Conservation (phyloP, 1,140 invertebrate species). For the Philotrypesis tridentata region DNA sequence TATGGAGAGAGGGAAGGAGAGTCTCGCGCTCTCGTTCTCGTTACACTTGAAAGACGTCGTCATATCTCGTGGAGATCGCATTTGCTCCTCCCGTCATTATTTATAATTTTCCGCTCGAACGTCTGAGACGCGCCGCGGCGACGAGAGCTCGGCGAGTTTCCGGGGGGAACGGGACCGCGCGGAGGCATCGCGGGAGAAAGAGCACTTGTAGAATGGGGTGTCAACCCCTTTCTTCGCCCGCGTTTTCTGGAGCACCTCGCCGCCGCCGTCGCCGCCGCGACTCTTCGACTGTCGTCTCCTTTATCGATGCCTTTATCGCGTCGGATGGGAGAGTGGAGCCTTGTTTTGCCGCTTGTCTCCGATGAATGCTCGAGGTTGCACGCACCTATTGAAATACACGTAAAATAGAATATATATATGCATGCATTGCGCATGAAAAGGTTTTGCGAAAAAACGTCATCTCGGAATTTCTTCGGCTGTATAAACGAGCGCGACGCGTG, state of each 20-base stretch:
- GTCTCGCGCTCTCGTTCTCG: neutral
- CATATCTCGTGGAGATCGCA: constrained; percentile 13
- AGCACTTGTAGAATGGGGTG: neutral
- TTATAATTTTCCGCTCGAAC: constrained; percentile 48
- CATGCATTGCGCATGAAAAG: too few relatives aligned
- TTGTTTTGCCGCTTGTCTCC: too few relatives aligned
- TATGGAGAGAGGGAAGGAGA: too few relatives aligned
- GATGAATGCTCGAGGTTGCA: too few relatives aligned
- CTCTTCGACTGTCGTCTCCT: too few relatives aligned
- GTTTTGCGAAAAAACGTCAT: too few relatives aligned
- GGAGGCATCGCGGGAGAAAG: neutral
- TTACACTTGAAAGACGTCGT: constrained; percentile 40
- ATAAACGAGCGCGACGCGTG: neutral
- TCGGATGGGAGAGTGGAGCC: too few relatives aligned
- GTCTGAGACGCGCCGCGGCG: neutral
- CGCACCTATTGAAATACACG: too few relatives aligned
- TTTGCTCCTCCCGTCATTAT: constrained; percentile 43
- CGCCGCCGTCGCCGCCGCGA: too few relatives aligned
- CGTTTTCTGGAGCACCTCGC: neutral
- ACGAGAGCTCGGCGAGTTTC: neutral
- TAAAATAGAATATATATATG: neutral
- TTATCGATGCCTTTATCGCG: neutral
- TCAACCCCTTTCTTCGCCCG: constrained; percentile 18
- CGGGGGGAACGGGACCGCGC: too few relatives aligned
- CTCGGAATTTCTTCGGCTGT: neutral